Conservation (phyloP, 2,113 vertebrate genomes). For the Desmodus rotundus region DNA sequence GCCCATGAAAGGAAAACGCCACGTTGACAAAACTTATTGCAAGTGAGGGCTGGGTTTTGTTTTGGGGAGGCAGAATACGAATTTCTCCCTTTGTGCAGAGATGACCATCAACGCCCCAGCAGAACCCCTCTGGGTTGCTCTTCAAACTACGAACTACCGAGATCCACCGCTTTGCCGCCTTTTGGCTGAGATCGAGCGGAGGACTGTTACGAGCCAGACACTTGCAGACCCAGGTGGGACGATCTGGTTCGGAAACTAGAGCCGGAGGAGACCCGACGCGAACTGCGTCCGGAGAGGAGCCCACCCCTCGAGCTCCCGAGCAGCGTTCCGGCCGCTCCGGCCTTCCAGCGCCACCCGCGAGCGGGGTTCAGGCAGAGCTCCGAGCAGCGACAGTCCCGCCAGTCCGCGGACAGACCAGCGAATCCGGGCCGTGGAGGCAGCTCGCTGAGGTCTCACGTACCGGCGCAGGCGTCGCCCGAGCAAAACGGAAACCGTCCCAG, state of each 20-base stretch:
- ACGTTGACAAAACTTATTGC: not conserved
- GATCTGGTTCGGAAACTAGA: not conserved
- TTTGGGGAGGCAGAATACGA: not conserved
- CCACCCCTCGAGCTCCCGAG: not conserved
- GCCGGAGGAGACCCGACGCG: not conserved
- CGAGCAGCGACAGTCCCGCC: not conserved
- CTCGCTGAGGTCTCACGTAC: not conserved
- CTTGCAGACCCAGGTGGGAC: not conserved
- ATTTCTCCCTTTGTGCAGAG: not conserved
- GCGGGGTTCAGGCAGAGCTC: not conserved
- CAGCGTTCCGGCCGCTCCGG: not conserved
- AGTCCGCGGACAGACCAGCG: not conserved
- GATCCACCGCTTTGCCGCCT: too few relatives aligned
- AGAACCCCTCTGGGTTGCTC: not conserved
- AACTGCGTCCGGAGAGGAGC: slow-evolving; percentile 18
- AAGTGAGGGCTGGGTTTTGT: not conserved
- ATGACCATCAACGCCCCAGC: not conserved
- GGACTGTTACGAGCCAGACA: not conserved
- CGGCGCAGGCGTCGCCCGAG: not conserved
- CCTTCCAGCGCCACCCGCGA: slow-evolving; percentile 12
- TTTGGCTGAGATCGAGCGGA: rapidly evolving
- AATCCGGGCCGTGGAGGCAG: not conserved
- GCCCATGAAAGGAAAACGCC: not conserved
- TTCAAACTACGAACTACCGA: not conserved
- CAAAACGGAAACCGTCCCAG: not conserved